Percentiles rank a stretch among this genome's conserved stretches.
These are phyloP conservation scores for Triplophysa bombifrons DNA, from an alignment of 2,797 vertebrate genomes.

Conservation along the genomic window DNA sequence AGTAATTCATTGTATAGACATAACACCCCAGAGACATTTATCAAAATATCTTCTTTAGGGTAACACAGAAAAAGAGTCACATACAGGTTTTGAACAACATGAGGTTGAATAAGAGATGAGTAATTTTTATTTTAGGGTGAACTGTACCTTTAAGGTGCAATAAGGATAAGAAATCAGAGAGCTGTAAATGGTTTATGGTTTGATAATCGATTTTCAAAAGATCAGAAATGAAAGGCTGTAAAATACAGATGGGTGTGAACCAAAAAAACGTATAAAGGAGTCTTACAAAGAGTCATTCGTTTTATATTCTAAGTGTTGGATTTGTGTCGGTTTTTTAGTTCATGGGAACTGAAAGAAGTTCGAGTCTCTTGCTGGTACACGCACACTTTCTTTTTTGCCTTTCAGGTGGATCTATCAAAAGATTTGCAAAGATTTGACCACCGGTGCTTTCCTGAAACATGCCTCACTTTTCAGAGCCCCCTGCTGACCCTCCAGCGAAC, in stretches of 20 bases:
- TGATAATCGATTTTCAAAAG: background rate
- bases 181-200: constrained; percentile 11
- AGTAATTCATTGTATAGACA: no score
- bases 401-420: background rate
- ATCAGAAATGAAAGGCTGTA: background rate
- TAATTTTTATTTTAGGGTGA: no score
- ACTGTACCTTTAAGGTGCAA: background rate
- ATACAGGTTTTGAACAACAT: no score
- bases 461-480: constrained; percentile 5
- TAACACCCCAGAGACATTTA: no score
- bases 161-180: constrained; percentile 1
- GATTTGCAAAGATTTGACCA: constrained; percentile 8
- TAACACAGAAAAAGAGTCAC: no score
- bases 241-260: background rate
- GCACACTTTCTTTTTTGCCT: background rate
- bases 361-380: background rate
- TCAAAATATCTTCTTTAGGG: no score
- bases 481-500: constrained; percentile 18
- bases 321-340: background rate
- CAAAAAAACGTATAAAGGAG: no score
- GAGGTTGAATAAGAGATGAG: no score
- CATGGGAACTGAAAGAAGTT: background rate
- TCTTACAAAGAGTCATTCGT: background rate
- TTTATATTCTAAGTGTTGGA: background rate
- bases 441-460: background rate